Conservation (phyloP, 2,797 vertebrate genomes). For the Vireo griseus region DNA sequence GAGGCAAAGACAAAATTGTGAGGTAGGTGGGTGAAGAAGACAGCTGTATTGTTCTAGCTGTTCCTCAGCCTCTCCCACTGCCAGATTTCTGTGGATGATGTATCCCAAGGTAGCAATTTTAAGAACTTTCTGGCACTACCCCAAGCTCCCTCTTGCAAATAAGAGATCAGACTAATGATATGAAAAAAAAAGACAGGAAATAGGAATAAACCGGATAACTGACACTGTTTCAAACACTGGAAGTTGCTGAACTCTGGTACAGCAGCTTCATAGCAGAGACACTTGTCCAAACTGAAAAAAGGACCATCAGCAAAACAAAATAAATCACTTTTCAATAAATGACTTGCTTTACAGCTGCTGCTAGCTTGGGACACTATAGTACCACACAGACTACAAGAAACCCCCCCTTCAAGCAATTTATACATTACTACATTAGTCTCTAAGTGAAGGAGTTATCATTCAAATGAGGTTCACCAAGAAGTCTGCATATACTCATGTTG, state of each 20-base stretch:
- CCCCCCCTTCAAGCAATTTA: background rate
- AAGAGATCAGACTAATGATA: constrained; percentile 24
- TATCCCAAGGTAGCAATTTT: constrained; percentile 74
- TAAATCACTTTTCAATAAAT: background rate
- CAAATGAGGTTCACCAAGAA: background rate
- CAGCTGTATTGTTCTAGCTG: constrained; percentile 72
- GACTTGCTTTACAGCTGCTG: background rate
- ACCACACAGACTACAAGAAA: background rate
- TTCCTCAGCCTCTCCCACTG: constrained; percentile 62
- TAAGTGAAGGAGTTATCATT: background rate
- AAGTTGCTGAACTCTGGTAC: background rate
- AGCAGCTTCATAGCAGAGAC: background rate
- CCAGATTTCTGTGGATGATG: constrained; percentile 68
- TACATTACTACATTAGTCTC: background rate
- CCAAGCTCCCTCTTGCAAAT: constrained; percentile 42
- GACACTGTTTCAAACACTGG: background rate
- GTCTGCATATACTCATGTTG: background rate
- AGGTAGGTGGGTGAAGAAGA: constrained; percentile 53
- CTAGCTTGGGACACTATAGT: background rate
- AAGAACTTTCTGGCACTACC: constrained; percentile 44
- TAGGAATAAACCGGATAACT: constrained; percentile 5
- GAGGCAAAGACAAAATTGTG: background rate
- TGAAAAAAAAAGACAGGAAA: background rate
- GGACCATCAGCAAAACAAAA: background rate
- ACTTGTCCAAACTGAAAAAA: background rate